Conservation (phyloP, 2,888 invertebrate genomes). For the Plagiodera versicolora region DNA sequence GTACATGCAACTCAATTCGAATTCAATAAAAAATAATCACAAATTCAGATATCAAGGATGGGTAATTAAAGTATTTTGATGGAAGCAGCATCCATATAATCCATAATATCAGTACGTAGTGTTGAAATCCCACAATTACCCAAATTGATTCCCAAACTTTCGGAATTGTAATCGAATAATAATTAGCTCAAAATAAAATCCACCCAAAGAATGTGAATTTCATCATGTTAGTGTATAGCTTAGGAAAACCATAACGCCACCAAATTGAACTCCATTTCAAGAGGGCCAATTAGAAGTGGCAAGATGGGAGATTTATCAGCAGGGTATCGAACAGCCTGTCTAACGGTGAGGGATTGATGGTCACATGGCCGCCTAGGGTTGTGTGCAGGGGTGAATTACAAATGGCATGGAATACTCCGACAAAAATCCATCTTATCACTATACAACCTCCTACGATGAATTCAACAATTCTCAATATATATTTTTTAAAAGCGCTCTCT, state of each 20-base stretch:
- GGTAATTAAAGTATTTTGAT: too few species aligned
- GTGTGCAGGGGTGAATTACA: constrained; percentile 23
- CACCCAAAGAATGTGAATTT: background rate
- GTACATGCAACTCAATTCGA: too few species aligned
- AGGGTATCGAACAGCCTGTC: constrained; percentile 56
- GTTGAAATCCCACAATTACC: too few species aligned
- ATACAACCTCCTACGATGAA: constrained; percentile 9
- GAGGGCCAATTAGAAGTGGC: constrained; percentile 57
- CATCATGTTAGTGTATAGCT: constrained; percentile 44
- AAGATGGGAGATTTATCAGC: constrained; percentile 57
- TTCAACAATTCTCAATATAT: background rate
- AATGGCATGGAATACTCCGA: background rate
- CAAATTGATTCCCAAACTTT: too few species aligned
- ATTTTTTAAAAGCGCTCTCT: too few species aligned
- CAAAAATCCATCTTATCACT: background rate
- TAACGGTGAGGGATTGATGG: constrained; percentile 54
- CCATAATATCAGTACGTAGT: too few species aligned
- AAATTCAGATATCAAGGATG: too few species aligned
- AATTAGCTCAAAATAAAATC: background rate
- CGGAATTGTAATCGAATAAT: too few species aligned
- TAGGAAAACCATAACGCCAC: constrained; percentile 45
- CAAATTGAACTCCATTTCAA: constrained; percentile 53
- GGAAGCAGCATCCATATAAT: too few species aligned
- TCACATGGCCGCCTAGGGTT: constrained; percentile 48
- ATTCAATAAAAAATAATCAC: too few species aligned